A percentile compares a stretch with the other conserved stretches of the same genome.
These are phyloP conservation scores for Ophonus ardosiacus DNA, from an alignment of 2,888 invertebrate genomes.

Conservation along the genomic window DNA sequence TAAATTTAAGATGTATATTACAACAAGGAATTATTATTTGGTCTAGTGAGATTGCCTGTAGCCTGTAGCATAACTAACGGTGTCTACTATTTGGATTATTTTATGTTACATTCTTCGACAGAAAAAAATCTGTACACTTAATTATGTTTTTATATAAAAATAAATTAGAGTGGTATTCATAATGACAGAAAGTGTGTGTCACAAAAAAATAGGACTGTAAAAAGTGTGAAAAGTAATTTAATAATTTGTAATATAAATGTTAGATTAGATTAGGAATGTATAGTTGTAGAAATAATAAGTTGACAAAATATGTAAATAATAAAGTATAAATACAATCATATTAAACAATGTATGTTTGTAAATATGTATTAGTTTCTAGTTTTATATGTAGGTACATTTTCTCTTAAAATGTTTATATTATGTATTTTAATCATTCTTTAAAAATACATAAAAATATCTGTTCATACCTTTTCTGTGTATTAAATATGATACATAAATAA, in stretches of 20 bases:
- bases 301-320: neutral
- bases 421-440: too few species aligned
- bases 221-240: neutral
- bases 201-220: neutral
- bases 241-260: too few species aligned
- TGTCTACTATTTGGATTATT: constrained; percentile 9
- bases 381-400: too few species aligned
- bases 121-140: constrained; percentile 12
- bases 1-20: neutral
- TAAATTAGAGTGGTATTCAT: neutral
- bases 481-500: too few species aligned
- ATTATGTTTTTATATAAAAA: neutral
- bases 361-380: neutral
- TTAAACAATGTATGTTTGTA: neutral
- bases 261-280: neutral
- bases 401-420: too few species aligned
- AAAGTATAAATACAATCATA: neutral
- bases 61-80: constrained; percentile 25
- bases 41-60: constrained; percentile 6
- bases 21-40: neutral
- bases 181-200: neutral
- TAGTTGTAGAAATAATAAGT: neutral
- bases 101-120: neutral
- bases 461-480: too few species aligned
- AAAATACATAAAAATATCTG: too few species aligned